Base-by-base conservation (phyloP, 2,113 vertebrate genomes). In the Tragelaphus imberbis region DNA sequence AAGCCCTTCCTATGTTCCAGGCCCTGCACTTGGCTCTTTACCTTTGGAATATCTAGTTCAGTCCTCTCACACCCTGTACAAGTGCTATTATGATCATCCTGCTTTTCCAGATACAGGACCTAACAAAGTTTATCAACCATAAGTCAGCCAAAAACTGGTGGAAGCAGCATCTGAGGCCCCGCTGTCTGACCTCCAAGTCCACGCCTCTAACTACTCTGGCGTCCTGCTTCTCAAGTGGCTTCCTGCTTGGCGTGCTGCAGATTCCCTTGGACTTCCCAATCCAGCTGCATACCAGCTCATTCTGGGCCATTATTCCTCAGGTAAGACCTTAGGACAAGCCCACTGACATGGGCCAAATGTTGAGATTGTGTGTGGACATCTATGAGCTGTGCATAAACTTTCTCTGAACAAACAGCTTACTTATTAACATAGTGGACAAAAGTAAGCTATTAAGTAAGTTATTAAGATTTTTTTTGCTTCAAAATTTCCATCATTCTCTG, bases 281-380 rank as follows among this genome's bases (percentile, higher is more conserved):
- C 84, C 88, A 1, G 1, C 84, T 99, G 91, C 91, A 98, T 77
- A 99, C 99, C 23, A 56, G 90, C 28, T 88, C 59, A 28, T 97
- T 99, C 33, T 95, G 81, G n/a, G 80, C 80, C 6, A 91, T 99
- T 6, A 0, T 99, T 68, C 96, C 95, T 61, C 97, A 98, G 98
- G 99, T 99, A 94, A 98, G 90, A 61, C 28, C 36, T 51, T 27
- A 17, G 44, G 79, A 19, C 40, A 55, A 55, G 7, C 36, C 61
- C 61, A 12, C 4, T 47, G 6, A 28, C 21, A 17, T 33, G 7
- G 25, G 33, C 68, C 95, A 30, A 28, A 30, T 44, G 14, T 16
- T 55, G 36, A 55, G 27, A 36, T 1, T 15, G 5, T 58, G n/a
- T 36, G 28, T 36, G 28, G 71, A 55, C 36, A 10, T 36, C 1